These are phyloP conservation scores for Mellilla xanthometata DNA, from an alignment of 2,888 invertebrate species.

Conservation along the genomic window DNA sequence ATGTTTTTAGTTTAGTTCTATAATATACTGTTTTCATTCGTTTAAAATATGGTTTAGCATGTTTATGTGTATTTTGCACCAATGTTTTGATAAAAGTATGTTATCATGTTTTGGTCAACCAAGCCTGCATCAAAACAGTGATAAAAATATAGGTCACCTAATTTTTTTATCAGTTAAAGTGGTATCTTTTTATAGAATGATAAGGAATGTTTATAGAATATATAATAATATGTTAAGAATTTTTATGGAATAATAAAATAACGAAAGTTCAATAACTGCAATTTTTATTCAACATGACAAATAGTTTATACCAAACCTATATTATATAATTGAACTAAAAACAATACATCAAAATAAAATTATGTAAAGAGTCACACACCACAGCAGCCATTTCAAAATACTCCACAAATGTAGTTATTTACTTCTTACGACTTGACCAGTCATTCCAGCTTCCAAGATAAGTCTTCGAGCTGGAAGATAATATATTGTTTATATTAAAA, in stretches of 20 bases:
- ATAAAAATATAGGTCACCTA: not conserved
- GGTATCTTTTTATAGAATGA: no score
- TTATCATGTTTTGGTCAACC: no score
- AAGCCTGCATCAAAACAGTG: not conserved
- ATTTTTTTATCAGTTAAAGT: not conserved
- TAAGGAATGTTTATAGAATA: not conserved
- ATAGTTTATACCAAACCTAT: not conserved
- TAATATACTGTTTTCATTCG: no score
- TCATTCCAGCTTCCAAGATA: conserved; percentile 77
- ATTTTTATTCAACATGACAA: conserved; percentile 8
- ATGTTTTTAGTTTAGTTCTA: no score
- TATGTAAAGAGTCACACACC: not conserved
- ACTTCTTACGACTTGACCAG: conserved; percentile 62
- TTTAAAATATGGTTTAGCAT: no score
- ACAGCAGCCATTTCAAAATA: not conserved
- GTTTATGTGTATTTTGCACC: no score
- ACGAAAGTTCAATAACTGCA: not conserved
- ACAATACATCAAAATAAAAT: not conserved
- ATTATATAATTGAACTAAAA: not conserved
- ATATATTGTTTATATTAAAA: no score
- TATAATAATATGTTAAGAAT: no score
- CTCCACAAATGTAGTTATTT: conserved; percentile 10
- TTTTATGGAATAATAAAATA: no score
- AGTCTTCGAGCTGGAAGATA: conserved; percentile 68
- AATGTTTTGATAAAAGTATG: no score